A percentile compares a stretch with the other conserved stretches of the same genome.
These are phyloP conservation scores for Heliornis fulica DNA, from an alignment of 2,113 vertebrate genomes.

Conservation along the genomic window DNA sequence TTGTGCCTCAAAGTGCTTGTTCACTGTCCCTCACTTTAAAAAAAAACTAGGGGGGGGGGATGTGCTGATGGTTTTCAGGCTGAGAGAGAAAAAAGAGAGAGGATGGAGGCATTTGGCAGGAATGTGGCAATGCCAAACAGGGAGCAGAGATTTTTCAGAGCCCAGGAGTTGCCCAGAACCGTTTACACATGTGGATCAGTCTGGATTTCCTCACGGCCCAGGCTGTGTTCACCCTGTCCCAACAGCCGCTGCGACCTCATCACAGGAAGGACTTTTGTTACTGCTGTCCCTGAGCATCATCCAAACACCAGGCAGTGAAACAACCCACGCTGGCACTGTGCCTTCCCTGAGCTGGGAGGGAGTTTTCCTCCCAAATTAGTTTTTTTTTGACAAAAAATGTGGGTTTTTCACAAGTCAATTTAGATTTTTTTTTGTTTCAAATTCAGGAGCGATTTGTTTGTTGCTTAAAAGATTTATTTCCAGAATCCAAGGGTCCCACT, in stretches of 20 bases:
- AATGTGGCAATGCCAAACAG: not conserved
- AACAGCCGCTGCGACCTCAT: not conserved
- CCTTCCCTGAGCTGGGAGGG: not conserved
- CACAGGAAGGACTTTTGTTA: not conserved
- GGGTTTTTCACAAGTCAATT: rapidly evolving
- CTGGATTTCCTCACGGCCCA: not conserved
- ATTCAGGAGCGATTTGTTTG: not conserved
- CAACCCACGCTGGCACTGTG: not conserved
- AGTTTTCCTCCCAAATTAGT: not conserved
- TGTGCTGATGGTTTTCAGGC: not conserved
- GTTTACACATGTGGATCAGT: not conserved
- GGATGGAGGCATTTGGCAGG: not conserved
- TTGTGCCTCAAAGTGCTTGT: not conserved
- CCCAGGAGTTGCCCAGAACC: not conserved
- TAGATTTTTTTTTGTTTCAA: too few species aligned
- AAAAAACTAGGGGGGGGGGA: not conserved
- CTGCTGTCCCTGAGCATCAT: not conserved
- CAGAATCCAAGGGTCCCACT: not conserved
- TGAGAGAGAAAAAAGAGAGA: not conserved
- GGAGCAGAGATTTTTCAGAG: not conserved
- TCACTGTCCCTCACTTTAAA: not conserved
- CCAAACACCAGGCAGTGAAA: not conserved
- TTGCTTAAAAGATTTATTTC: not conserved
- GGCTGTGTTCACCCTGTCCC: not conserved
- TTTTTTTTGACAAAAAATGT: not conserved